Evolutionary conservation across 2,113 vertebrate species (phyloP).

Genomic region (Neogale vison): DNA sequence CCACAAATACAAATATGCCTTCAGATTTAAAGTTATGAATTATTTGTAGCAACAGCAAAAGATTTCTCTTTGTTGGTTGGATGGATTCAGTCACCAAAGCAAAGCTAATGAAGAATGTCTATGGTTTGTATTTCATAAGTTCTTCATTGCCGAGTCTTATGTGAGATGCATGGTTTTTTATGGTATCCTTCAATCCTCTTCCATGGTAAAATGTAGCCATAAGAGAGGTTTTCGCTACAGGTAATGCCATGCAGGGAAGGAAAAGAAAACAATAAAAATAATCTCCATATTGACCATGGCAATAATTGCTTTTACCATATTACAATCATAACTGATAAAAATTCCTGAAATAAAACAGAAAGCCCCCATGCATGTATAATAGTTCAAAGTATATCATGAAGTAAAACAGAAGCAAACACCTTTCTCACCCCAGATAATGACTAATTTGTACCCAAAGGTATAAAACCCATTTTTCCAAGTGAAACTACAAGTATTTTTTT

Average conservation of each 20-base stretch:
- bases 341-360: not conserved
- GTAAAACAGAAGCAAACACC: not conserved
- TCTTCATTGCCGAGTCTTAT: not conserved
- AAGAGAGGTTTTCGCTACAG: not conserved
- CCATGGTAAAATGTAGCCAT: not conserved
- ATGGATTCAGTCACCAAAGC: not conserved
- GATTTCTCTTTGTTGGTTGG: not conserved
- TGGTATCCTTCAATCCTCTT: not conserved
- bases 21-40: not conserved
- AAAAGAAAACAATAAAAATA: not conserved
- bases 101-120: slow-evolving; percentile 36
- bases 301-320: not conserved
- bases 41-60: not conserved
- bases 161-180: not conserved
- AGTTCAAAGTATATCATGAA: not conserved
- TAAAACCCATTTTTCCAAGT: not conserved
- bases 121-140: not conserved
- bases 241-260: not conserved
- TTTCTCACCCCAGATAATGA: not conserved
- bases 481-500: not conserved
- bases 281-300: not conserved
- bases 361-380: not conserved
- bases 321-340: not conserved
- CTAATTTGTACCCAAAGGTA: not conserved
- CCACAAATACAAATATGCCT: slow-evolving; percentile 4